Conservation (phyloP, 2,113 vertebrate species). For the Heterocephalus glaber region DNA sequence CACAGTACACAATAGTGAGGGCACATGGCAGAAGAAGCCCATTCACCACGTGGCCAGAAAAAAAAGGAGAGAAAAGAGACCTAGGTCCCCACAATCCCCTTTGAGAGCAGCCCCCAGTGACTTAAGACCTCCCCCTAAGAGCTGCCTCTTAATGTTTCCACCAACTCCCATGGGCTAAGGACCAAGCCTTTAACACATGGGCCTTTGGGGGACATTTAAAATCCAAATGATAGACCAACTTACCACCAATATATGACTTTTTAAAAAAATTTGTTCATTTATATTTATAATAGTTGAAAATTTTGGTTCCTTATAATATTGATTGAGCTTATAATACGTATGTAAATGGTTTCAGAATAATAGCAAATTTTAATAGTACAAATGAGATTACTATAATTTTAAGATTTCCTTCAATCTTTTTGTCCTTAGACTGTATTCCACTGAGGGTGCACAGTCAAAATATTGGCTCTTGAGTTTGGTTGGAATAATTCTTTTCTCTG, state of each 20-base stretch:
- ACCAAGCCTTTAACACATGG: neutral
- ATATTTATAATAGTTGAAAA: neutral
- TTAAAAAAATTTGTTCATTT: neutral
- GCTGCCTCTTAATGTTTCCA: neutral
- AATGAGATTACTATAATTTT: neutral
- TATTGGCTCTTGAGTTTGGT: neutral
- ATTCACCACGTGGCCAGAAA: neutral
- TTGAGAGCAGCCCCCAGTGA: neutral
- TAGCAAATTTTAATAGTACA: neutral
- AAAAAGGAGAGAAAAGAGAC: neutral
- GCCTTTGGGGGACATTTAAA: neutral
- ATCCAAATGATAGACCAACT: neutral
- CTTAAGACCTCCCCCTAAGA: neutral
- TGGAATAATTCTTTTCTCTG: conserved; percentile 12
- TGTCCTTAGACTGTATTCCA: neutral
- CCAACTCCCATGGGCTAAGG: neutral
- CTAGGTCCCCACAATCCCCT: neutral
- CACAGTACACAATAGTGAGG: neutral
- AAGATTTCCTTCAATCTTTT: neutral
- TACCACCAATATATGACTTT: neutral
- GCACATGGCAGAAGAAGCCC: neutral
- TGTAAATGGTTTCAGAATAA: conserved; percentile 3
- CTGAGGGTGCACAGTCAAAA: conserved; percentile 2
- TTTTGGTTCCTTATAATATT: neutral
- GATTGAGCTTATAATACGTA: neutral